Evolutionary conservation across 1,140 invertebrate genomes (phyloP).

Genomic region (Thalassaphorura encarpata): DNA sequence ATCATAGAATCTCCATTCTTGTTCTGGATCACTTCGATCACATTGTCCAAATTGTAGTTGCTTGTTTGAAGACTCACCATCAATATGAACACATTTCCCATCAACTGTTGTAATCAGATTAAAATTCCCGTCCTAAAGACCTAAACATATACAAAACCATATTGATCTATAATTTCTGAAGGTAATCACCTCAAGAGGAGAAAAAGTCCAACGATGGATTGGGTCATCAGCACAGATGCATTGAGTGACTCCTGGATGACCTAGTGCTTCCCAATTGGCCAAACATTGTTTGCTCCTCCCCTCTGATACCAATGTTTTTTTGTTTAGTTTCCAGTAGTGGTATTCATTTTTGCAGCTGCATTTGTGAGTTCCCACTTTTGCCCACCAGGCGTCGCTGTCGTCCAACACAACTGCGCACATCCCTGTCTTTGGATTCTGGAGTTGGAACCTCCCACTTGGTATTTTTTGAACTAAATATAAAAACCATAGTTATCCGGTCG

Average conservation of each 20-base stretch:
- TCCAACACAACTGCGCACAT: not conserved
- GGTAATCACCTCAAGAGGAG: not conserved
- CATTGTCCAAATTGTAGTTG: not conserved
- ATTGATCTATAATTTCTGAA: not conserved
- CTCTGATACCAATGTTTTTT: not conserved
- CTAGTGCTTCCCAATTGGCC: slow-evolving; percentile 3
- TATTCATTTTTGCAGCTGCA: not conserved
- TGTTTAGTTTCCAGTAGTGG: not conserved
- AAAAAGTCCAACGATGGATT: slow-evolving; percentile 3
- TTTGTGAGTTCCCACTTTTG: not conserved
- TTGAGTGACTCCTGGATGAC: slow-evolving; percentile 2
- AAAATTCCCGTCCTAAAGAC: slow-evolving; percentile 1
- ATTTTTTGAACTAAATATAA: too few species aligned
- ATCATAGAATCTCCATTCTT: slow-evolving; percentile 7
- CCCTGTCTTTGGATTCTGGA: not conserved
- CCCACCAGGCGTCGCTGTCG: not conserved
- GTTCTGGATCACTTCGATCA: not conserved
- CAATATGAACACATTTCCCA: not conserved
- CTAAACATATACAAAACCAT: not conserved
- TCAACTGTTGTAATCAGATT: not conserved
- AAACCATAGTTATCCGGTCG: too few species aligned
- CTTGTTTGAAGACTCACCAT: not conserved
- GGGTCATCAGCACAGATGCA: slow-evolving; percentile 1
- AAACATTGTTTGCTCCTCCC: slow-evolving; percentile 1
- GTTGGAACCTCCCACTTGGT: not conserved